Evolutionary conservation across 2,888 invertebrate species (phyloP), one percentile per base, ranked within the genome.

Genomic region (Diachrysia chrysitis): DNA sequence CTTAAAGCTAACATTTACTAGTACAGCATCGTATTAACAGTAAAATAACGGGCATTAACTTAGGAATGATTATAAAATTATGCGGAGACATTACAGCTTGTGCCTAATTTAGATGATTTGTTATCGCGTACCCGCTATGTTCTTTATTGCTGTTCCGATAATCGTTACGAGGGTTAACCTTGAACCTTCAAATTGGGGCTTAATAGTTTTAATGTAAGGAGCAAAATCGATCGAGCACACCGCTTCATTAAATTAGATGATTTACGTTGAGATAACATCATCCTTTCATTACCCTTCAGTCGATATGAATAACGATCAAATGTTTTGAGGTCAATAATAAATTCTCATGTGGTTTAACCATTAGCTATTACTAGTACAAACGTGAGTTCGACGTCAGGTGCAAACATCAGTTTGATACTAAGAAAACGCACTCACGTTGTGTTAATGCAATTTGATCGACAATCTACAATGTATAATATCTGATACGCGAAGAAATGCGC

Each of bases 211-310:
- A 80, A 81, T 83, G 78, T 77, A 76, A 80, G 72, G 79, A 83
- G 83, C 76, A 79, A 72, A 76, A 80, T 73, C 79, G 81, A 83
- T 81, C 73, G 77, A 73, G 82, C 76, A 81, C 79, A 80, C 66
- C 78, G 81, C 82, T 89, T 86, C 85, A 89, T 88, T 86, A 83
- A 85, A 87, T 85, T 79, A 85, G 81, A 83, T 79, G 83, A 71
- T 76, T 78, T 79, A 81, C 82, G 84, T 80, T 78, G 63, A 63
- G 82, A 83, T 85, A 84, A 78, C 76, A 86, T 83, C 84, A 73
- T 75, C 66, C 79, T 82, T 83, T 83, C 80, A 85, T 86, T 83
- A 79, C 74, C 77, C 77, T 81, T 83, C 85, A 82, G 80, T 83
- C 83, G 79, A 70, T 68, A 79, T 79, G 82, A 82, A 82, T 78